Base-by-base conservation (phyloP, 2,888 invertebrate species). In the Tetropium fuscum region DNA sequence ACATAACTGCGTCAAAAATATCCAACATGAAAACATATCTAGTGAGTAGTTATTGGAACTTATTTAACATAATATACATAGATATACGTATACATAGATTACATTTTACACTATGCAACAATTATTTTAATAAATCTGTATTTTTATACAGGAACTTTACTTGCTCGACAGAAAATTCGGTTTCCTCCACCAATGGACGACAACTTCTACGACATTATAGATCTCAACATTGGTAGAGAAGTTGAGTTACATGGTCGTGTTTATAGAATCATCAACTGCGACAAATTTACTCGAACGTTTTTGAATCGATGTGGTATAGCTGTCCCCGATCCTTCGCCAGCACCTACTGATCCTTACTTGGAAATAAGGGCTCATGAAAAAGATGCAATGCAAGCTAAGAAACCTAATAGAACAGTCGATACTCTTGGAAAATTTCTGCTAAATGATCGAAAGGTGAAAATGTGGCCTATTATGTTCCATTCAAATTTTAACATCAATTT, bases 201-300 rank as follows among this genome's bases (percentile, higher is more conserved):
- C 64, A 86, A 90, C 57, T 94, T 90, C 76, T 91, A 91, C 78
- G 93, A 94, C 58, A 87, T 96, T 10, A 86, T 94, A 11, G 95
- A 97, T 81, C 85, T 97, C 30, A 97, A 97, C 77, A 87, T 97
- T 56, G 93, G 94, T 27, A 86, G 85, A 51, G 91, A 93, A 75
- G 87, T 95, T 7, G 87, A 89, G 53, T 87, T 97, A 63, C 94
- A 88, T 74, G 94, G 95, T 7, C 89, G 93, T 77, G 87, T 89
- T 5, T 95, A 87, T 76, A 88, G 92, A 84, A 90, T 97, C 47
- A 89, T 90, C 0, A 88, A 90, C 69, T 96, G 96, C 77, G 97
- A 97, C 78, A 86, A 88, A 67, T 97, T 95, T 76, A 96, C 97
- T 0, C 84, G 93, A 65, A 88, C 88, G 49, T 97, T 95, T 80